Percentiles rank a stretch among this genome's conserved stretches.
Conservation (phyloP, 2,888 invertebrate species). For the Andrena flavipes region DNA sequence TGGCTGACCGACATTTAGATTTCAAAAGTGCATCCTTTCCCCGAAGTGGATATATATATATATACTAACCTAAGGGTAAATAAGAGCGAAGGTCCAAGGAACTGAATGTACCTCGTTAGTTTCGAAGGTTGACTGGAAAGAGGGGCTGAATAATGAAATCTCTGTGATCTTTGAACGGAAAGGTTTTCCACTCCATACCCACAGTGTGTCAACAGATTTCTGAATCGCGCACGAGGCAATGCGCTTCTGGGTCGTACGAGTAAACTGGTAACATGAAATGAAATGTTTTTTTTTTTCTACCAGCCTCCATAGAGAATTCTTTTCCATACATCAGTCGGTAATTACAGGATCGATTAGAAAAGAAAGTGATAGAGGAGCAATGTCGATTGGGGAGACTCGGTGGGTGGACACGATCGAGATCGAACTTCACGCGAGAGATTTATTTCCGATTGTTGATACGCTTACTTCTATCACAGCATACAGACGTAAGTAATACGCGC, state of each 20-base stretch:
- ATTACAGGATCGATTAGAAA: slow-evolving; percentile 1
- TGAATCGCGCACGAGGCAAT: neutral
- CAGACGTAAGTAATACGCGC: slow-evolving; percentile 69
- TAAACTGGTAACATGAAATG: too few relatives aligned
- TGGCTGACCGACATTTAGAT: slow-evolving; percentile 42
- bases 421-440: slow-evolving; percentile 67
- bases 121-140: slow-evolving; percentile 28
- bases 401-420: slow-evolving; percentile 38
- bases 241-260: neutral
- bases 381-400: neutral
- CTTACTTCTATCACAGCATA: slow-evolving; percentile 83
- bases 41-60: neutral
- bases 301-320: too few relatives aligned
- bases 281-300: too few relatives aligned
- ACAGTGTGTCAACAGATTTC: neutral
- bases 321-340: neutral
- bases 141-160: slow-evolving; percentile 27
- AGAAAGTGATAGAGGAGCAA: neutral
- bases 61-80: slow-evolving; percentile 5
- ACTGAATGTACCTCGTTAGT: slow-evolving; percentile 30
- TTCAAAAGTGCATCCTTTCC: slow-evolving; percentile 18
- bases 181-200: neutral
- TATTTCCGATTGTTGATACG: slow-evolving; percentile 81
- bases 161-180: neutral
- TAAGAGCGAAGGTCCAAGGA: slow-evolving; percentile 5